phyloP scores from a whole-genome alignment of 2,888 invertebrate genomes.

The Drosophila sordidapex region DNA sequence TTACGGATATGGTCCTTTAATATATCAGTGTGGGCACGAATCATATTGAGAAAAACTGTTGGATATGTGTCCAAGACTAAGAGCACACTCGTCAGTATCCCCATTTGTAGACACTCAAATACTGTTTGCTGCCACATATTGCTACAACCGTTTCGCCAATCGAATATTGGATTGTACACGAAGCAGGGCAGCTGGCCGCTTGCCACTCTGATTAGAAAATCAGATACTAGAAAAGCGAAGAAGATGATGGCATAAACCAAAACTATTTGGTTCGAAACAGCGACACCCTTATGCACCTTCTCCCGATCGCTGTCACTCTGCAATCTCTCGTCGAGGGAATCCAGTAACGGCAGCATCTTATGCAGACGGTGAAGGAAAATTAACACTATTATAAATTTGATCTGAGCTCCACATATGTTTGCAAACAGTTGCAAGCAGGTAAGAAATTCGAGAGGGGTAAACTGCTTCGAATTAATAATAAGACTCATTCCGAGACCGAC shows the following conservation, averaged over 20 bases:
- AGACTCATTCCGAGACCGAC: no score
- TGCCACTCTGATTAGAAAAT: constrained; percentile 15
- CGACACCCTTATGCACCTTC: constrained; percentile 53
- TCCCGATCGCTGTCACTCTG: constrained; percentile 34
- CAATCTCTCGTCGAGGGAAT: constrained; percentile 44
- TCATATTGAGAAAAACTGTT: constrained; percentile 33
- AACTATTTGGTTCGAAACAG: constrained; percentile 38
- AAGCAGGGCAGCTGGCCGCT: constrained; percentile 45
- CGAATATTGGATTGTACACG: constrained; percentile 56
- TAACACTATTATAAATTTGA: constrained; percentile 14
- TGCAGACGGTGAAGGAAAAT: constrained; percentile 23
- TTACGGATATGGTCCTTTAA: constrained; percentile 50
- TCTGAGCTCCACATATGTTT: no score
- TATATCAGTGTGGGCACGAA: constrained; percentile 44
- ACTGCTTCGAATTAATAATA: no score
- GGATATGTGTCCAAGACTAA: constrained; percentile 44
- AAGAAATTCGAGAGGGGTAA: no score
- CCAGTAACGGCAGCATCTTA: constrained; percentile 34
- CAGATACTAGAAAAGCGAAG: constrained; percentile 26
- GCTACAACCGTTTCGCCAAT: constrained; percentile 42
- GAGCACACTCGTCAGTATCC: constrained; percentile 13
- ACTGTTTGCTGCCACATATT: constrained; percentile 48
- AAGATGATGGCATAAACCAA: constrained; percentile 27
- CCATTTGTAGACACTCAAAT: constrained; percentile 39
- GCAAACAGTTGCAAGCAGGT: no score